Percentiles rank a stretch among this genome's conserved stretches.
These are phyloP conservation scores for Catalaphyllia jardinei DNA, from an alignment of 64 coral and sea anemone genomes.

Conservation along the genomic window DNA sequence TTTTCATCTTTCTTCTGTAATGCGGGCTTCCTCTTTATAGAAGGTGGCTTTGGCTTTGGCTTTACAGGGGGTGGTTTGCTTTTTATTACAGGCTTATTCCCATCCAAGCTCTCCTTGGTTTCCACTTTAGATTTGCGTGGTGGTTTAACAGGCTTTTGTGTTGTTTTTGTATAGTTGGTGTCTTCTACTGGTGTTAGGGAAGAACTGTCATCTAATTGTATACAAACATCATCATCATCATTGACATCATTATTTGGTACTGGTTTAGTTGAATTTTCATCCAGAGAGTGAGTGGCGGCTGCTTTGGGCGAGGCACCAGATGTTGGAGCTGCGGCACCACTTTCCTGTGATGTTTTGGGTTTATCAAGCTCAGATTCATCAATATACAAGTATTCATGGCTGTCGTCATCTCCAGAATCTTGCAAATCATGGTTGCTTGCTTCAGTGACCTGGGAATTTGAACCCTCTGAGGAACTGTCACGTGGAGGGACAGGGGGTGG, in stretches of 20 bases:
- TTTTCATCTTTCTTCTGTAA: not conserved
- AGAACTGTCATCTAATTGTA: not conserved
- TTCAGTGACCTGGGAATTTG: not conserved
- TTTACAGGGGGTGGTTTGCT: slow-evolving; percentile 49
- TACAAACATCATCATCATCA: not conserved
- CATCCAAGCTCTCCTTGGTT: not conserved
- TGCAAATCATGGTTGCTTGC: not conserved
- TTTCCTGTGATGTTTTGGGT: not conserved
- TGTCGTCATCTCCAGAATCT: slow-evolving; percentile 16
- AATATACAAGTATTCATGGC: slow-evolving; percentile 71
- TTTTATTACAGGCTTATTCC: not conserved
- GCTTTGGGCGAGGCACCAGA: not conserved
- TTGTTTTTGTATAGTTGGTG: not conserved
- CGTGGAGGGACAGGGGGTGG: slow-evolving; percentile 33
- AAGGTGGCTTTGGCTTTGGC: slow-evolving; percentile 73
- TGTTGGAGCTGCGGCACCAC: not conserved
- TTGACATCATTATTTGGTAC: not conserved
- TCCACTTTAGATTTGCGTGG: slow-evolving; percentile 16
- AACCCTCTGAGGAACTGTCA: not conserved
- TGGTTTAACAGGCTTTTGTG: not conserved
- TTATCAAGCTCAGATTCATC: slow-evolving; percentile 13
- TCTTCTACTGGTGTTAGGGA: not conserved
- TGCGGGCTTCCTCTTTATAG: not conserved
- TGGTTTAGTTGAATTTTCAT: not conserved
- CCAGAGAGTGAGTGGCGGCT: not conserved